Evolutionary conservation across 2,888 invertebrate species (phyloP), one percentile per base, ranked within the genome.

Genomic region (Pilophorus perplexus): DNA sequence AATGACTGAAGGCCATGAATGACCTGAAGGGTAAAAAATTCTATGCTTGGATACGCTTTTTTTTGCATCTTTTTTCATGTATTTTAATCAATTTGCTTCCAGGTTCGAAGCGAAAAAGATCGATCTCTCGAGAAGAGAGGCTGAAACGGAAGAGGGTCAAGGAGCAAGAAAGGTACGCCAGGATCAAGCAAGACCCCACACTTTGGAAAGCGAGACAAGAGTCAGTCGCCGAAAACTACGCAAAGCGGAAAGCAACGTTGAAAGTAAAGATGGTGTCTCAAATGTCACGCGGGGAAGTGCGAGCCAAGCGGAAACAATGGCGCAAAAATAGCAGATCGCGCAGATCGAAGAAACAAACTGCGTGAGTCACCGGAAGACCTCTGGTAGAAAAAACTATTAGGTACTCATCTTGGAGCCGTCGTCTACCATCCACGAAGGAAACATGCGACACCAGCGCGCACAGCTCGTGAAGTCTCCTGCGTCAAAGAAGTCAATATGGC

Each of bases 131-230:
- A 2, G 46, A 46, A 2, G 46, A 46, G 8, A 2, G 46, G 22
- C 46, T 46, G 10, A 46, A 8, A 10, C 2, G 10, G 10, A 46
- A 10, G 22, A 2, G 46, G 10, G 14, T 46, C 3, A 46, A 46
- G 18, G 46, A 46, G 46, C n/a, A 20, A 20, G 46, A 46, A 10
- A 46, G 46, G 46, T 46, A 46, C 8, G 46, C 46, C 46, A 18
- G 10, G 8, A 46, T 46, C 10, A 46, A 46, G 10, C n/a, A 46
- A 14, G 46, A 46, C 10, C 46, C 10, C n/a, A 20, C 10, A 16
- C 46, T 3, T 3, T 46, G 46, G 46, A 46, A 46, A 8, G 3
- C 8, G n/a, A 14, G 10, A 2, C 46, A 46, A 46, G 46, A 46
- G 46, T 46, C 46, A 16, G 46, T 46, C 18, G 46, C 46, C 18